Evolutionary conservation across 1,140 invertebrate species (phyloP), one percentile per base, ranked within the genome.

Genomic region (Cataglyphis hispanica): DNA sequence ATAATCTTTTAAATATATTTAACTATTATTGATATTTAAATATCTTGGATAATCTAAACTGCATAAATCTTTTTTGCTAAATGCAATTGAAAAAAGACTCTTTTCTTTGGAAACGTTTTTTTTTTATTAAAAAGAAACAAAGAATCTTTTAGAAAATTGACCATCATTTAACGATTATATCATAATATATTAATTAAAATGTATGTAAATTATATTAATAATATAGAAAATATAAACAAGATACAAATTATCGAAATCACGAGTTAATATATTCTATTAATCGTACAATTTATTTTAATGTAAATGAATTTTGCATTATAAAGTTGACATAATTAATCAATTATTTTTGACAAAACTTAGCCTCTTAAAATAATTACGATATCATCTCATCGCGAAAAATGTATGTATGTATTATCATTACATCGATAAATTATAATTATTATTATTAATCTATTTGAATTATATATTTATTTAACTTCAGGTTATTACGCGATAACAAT

Each of bases 401-500:
- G 22, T 25, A 66, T 5, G 3, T 70, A 34, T 53, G 19, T 56
- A 8, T 11, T 50, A 58, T 60, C 40, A 50, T 50, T 0, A 22
- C 11, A 31, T 46, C 19, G 1, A 50, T 78, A 37, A 64, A 66
- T 34, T 78, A 50, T 67, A 64, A 66, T 34, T 78, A 50, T 67
- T 78, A 5, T 40, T 22, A 22, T n/a, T 67, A 27, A 61, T 61
- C 10, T 31, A 31, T 43, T 22, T 27, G 31, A 7, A 25, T 66
- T 66, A 63, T 25, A 53, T 53, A 63, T 43, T 34, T 34, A 22
- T 31, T 22, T 69, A 56, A 69, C 4, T 69, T 50, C 0, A 0
- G 5, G 6, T 37, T 56, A 37, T 69, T 66, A 37, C 8, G 25
- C 16, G 6, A 3, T 37, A 63, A 77, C 2, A 31, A 76, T 31